phyloP scores from a whole-genome alignment of 2,797 vertebrate genomes.

The Potorous gilbertii region DNA sequence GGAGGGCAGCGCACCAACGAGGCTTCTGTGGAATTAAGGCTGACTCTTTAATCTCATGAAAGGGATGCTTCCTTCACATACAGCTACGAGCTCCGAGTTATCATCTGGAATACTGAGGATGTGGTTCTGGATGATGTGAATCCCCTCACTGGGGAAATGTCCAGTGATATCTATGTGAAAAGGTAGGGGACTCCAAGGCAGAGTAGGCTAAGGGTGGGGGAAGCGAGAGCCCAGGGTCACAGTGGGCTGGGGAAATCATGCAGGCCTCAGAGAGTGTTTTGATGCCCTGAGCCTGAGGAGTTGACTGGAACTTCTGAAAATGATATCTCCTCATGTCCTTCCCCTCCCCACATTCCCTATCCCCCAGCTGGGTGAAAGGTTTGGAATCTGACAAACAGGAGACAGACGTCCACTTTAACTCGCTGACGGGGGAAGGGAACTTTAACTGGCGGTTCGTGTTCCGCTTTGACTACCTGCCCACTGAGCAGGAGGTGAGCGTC shows the following conservation, averaged over 20 bases:
- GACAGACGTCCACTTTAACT: slow-evolving; percentile 97
- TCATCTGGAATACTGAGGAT: slow-evolving; percentile 95
- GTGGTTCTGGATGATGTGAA: slow-evolving; percentile 95
- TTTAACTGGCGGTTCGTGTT: slow-evolving; percentile 98
- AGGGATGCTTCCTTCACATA: background rate
- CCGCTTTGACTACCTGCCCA: slow-evolving; percentile 93
- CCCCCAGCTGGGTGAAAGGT: slow-evolving; percentile 95
- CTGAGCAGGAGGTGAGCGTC: slow-evolving; percentile 93
- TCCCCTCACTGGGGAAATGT: slow-evolving; percentile 91
- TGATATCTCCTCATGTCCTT: background rate
- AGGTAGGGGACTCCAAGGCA: slow-evolving; percentile 85
- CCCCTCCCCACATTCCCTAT: slow-evolving; percentile 57
- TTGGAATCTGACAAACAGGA: slow-evolving; percentile 95
- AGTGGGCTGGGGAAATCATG: background rate
- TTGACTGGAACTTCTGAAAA: rapidly evolving
- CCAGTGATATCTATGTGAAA: slow-evolving; percentile 96
- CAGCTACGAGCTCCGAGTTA: slow-evolving; percentile 94
- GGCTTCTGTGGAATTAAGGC: background rate
- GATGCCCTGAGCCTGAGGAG: background rate
- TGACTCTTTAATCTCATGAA: background rate
- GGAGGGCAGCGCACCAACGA: background rate
- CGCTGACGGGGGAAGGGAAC: slow-evolving; percentile 96
- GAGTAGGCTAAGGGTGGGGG: background rate
- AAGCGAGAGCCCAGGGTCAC: slow-evolving; percentile 12
- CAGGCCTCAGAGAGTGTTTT: background rate